Evolutionary conservation across 2,797 vertebrate species (phyloP).

Genomic region (Rhabdophis nuchalis): DNA sequence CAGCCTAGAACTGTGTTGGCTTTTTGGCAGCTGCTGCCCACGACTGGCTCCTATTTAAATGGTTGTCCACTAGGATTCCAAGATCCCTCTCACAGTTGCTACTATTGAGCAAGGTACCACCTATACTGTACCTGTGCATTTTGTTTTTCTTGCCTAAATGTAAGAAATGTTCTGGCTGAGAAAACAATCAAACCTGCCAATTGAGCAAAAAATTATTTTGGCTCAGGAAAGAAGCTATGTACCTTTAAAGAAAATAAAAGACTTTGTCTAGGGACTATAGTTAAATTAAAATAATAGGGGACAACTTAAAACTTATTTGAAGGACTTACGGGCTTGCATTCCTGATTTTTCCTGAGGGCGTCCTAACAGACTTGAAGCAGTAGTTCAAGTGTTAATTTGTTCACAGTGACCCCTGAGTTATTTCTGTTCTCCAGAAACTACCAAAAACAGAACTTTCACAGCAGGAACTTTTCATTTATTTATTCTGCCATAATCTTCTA

Average conservation of each 20-base stretch:
- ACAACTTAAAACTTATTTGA: neutral
- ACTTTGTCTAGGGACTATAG: neutral
- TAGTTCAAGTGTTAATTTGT: neutral
- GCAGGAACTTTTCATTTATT: neutral
- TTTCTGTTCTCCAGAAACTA: neutral
- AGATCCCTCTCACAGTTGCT: too few species aligned
- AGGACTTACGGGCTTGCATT: neutral
- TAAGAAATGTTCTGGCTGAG: slow-evolving; percentile 37
- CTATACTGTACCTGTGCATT: too few species aligned
- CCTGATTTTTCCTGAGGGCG: neutral
- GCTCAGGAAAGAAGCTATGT: slow-evolving; percentile 38
- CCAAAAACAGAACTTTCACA: neutral
- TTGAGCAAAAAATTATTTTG: slow-evolving; percentile 57
- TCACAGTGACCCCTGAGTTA: neutral
- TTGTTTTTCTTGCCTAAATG: too few species aligned
- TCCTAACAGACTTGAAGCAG: neutral
- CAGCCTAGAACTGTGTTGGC: too few species aligned
- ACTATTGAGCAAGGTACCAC: too few species aligned
- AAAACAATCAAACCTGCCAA: slow-evolving; percentile 62
- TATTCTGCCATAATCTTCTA: neutral
- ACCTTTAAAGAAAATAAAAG: neutral
- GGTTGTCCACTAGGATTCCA: too few species aligned
- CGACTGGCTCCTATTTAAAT: too few species aligned
- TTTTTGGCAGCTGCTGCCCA: too few species aligned
- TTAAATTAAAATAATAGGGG: neutral